phyloP scores from a whole-genome alignment of 2,888 invertebrate genomes.

The Eristalis pertinax region DNA sequence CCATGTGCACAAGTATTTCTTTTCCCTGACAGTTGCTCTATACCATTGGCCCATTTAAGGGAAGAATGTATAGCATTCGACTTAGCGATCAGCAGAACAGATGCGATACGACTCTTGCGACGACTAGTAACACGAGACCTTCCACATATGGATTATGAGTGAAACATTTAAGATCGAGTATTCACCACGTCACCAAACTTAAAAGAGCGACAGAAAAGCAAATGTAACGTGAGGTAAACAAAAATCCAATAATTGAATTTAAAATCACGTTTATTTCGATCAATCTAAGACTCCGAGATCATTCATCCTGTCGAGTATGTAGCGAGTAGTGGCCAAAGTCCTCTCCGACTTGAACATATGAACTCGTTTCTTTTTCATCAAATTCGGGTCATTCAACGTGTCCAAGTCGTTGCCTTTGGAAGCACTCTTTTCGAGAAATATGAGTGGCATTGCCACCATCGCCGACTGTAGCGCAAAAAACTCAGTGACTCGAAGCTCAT shows the following conservation, averaged over 20 bases:
- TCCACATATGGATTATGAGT: too few relatives aligned
- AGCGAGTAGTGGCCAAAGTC: neutral
- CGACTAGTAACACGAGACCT: too few relatives aligned
- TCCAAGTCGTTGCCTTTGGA: slow-evolving; percentile 25
- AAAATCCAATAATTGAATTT: neutral
- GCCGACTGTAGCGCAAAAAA: slow-evolving; percentile 41
- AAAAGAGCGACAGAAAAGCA: too few relatives aligned
- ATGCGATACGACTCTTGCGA: too few relatives aligned
- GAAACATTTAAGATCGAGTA: too few relatives aligned
- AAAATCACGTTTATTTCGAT: neutral
- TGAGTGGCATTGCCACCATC: neutral
- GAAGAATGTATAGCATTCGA: too few relatives aligned
- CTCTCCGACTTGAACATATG: slow-evolving; percentile 27
- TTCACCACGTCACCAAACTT: too few relatives aligned
- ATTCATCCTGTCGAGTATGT: slow-evolving; percentile 21
- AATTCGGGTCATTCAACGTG: neutral
- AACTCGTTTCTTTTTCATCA: neutral
- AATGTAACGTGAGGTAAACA: too few relatives aligned
- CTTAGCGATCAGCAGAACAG: too few relatives aligned
- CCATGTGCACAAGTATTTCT: too few relatives aligned
- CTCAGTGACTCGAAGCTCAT: slow-evolving; percentile 53
- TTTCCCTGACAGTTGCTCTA: too few relatives aligned
- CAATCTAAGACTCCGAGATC: slow-evolving; percentile 28
- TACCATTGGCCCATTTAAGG: too few relatives aligned
- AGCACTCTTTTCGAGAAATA: neutral